A percentile compares a stretch with the other conserved stretches of the same genome.
Conservation (phyloP, 2,888 invertebrate genomes). For the Papilio demoleus region DNA sequence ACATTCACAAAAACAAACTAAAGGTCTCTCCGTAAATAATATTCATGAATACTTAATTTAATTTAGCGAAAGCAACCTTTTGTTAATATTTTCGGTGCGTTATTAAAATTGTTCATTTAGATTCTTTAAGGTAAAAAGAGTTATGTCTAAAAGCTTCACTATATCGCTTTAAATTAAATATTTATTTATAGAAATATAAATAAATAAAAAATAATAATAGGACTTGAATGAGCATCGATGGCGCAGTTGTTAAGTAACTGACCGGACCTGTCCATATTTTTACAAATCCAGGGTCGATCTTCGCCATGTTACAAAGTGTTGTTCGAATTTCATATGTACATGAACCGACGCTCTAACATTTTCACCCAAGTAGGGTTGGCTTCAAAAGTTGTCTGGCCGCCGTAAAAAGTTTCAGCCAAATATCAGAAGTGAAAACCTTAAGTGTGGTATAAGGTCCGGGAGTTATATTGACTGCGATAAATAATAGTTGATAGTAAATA, state of each 20-base stretch:
- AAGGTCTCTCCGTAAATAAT: constrained; percentile 37
- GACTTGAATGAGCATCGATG: background rate
- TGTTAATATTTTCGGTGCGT: constrained; percentile 36
- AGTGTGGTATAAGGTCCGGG: no score
- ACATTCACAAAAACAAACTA: constrained; percentile 37
- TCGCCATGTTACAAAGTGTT: no score
- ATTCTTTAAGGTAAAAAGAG: constrained; percentile 20
- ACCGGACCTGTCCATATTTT: no score
- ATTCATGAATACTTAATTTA: constrained; percentile 42
- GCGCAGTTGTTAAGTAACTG: background rate
- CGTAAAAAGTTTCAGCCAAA: no score
- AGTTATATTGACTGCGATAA: no score
- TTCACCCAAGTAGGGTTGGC: no score
- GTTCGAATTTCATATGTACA: no score
- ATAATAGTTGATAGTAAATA: no score
- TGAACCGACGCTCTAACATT: no score
- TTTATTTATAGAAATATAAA: background rate
- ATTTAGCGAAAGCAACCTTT: constrained; percentile 39
- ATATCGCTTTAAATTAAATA: background rate
- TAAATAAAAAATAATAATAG: background rate
- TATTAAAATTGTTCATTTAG: constrained; percentile 39
- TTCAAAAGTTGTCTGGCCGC: no score
- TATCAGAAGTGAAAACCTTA: no score
- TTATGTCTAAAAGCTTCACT: constrained; percentile 23
- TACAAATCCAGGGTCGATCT: no score